phyloP scores from a whole-genome alignment of 2,113 vertebrate species.

The Pitta sordida region DNA sequence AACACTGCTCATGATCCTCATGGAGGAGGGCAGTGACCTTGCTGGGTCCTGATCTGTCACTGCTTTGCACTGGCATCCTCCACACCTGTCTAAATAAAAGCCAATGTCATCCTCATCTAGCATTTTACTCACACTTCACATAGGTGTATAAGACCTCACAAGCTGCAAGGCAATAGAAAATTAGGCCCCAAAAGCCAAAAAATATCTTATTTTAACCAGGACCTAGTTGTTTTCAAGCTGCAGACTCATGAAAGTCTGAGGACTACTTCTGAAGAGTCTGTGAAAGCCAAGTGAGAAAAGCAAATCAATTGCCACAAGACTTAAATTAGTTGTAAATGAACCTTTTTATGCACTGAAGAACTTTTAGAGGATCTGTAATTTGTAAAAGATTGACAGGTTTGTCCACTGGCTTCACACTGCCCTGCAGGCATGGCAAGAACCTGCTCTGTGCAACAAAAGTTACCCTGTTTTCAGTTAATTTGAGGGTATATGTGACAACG shows the following conservation, averaged over 20 bases:
- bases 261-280: background rate
- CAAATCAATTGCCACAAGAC: background rate
- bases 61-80: background rate
- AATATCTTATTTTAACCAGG: background rate
- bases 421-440: background rate
- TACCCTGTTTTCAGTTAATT: background rate
- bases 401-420: background rate
- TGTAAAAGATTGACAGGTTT: background rate
- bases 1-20: background rate
- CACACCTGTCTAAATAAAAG: background rate
- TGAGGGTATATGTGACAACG: background rate
- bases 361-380: background rate
- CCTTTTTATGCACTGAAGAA: background rate
- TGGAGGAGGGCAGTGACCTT: background rate
- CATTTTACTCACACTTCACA: background rate
- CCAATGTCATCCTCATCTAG: background rate
- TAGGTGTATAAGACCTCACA: slow-evolving; percentile 19
- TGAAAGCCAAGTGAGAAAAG: slow-evolving; percentile 10
- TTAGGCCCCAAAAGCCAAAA: background rate
- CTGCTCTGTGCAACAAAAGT: background rate
- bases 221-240: slow-evolving; percentile 2
- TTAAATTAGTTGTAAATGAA: slow-evolving; percentile 1
- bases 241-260: background rate
- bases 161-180: slow-evolving; percentile 19
- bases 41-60: background rate